Evolutionary conservation across 2,797 vertebrate genomes (phyloP), one percentile per base, ranked within the genome.

Genomic region (Moxostoma hubbsi): DNA sequence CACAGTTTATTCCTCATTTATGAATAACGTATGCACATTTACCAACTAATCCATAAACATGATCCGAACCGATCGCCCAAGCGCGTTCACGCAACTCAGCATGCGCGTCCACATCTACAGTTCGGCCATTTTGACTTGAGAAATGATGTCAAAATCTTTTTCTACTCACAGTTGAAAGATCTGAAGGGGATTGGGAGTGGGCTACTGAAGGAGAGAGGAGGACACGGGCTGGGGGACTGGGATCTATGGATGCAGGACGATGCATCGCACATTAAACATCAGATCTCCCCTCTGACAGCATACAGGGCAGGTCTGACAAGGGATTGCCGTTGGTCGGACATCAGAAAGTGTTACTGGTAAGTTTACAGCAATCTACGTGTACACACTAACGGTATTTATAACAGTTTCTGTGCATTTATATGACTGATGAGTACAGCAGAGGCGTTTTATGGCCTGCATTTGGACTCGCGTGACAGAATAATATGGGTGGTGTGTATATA

Each of bases 121-220:
- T 84, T 88, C 90, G 93, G 94, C 94, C 94, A 95, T 95, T 94
- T 95, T 95, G 92, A 92, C 90, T 92, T 87, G 85, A 93, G 91
- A 90, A 94, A 83, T 69, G 58, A 83, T 77, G 76, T 74, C 54
- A 46, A 47, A 69, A 43, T 54, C 9, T 57, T 57, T 90, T 91
- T 93, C 90, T 90, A 85, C 86, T 87, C 12, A 7, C 63, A 43
- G 61, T 55, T 36, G 51, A 9, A 64, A 57, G 24, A 61, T 53
- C 9, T 54, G 55, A 83, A 54, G 13, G 46, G 59, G 10, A 16
- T 15, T 16, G 46, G 59, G 10, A 12, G 15, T 16, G 58, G 45
- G 58, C 50, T 36, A 71, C 43, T 18, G 53, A 5, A 64, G 79
- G 73, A 67, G 69, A 9, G 6, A 15, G 64, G n/a, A 82, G 66